phyloP scores from a whole-genome alignment of 1,140 invertebrate genomes.

The Brachionus rotundiformis region DNA sequence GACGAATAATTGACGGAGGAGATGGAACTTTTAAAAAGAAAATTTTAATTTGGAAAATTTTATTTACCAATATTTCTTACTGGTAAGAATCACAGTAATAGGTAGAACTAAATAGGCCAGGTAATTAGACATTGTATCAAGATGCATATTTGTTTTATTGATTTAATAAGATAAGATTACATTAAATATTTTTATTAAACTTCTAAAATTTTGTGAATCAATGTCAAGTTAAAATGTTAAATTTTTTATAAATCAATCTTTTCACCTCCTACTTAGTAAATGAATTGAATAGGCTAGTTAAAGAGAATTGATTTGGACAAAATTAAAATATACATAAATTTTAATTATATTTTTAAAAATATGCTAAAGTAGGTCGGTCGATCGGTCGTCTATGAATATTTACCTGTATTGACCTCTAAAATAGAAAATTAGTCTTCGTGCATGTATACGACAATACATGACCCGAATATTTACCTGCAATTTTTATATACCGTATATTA shows the following conservation, averaged over 20 bases:
- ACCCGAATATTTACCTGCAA: background rate
- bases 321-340: slow-evolving; percentile 13
- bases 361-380: background rate
- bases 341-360: background rate
- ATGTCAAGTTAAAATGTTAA: background rate
- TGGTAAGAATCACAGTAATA: background rate
- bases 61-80: background rate
- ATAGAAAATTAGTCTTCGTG: background rate
- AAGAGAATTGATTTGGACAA: too few relatives aligned
- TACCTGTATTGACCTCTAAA: slow-evolving; percentile 13
- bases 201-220: background rate
- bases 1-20: slow-evolving; percentile 30
- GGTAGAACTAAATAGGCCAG: background rate
- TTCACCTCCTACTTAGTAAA: background rate
- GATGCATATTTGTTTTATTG: background rate
- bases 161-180: background rate
- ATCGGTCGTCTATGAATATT: slow-evolving; percentile 16
- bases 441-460: background rate
- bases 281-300: background rate
- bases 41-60: background rate
- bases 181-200: background rate
- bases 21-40: slow-evolving; percentile 46
- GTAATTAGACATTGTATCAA: background rate
- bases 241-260: background rate
- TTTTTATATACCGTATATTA: background rate